A percentile compares a stretch with the other conserved stretches of the same genome.
Conservation (phyloP, 2,113 vertebrate species). For the Myodes glareolus region DNA sequence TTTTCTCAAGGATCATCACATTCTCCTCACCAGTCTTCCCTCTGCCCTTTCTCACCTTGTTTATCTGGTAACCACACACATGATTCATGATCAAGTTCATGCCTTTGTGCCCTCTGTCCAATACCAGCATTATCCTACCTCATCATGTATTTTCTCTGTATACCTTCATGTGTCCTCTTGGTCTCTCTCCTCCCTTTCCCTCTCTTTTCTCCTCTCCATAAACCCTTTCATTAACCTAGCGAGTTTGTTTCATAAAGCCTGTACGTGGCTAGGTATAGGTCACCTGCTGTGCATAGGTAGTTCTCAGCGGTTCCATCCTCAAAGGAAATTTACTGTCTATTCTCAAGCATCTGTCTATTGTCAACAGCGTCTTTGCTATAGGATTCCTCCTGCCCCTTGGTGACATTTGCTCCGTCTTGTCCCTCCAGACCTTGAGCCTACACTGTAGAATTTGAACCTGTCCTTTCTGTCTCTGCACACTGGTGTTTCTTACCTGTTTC, state of each 20-base stretch:
- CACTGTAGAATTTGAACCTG: not conserved
- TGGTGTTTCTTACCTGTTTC: not conserved
- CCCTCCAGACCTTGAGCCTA: not conserved
- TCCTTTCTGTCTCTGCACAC: not conserved
- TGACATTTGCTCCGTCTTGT: too few species aligned
- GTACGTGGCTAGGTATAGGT: too few species aligned
- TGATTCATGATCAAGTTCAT: not conserved
- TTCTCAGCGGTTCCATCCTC: not conserved
- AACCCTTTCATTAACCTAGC: fast-evolving
- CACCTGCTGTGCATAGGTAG: not conserved
- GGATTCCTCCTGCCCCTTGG: not conserved
- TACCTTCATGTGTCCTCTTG: not conserved
- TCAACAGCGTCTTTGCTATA: not conserved
- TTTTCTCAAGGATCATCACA: not conserved
- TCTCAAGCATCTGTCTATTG: not conserved
- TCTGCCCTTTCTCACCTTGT: not conserved
- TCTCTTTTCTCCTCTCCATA: not conserved
- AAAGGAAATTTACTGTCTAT: not conserved
- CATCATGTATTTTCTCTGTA: not conserved
- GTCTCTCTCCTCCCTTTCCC: not conserved
- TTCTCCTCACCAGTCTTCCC: too few species aligned
- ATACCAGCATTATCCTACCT: not conserved
- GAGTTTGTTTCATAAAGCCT: not conserved
- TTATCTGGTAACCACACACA: too few species aligned
- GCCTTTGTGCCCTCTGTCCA: not conserved